These are phyloP conservation scores for Corythucha ciliata DNA, from an alignment of 2,888 invertebrate genomes.

Conservation along the genomic window DNA sequence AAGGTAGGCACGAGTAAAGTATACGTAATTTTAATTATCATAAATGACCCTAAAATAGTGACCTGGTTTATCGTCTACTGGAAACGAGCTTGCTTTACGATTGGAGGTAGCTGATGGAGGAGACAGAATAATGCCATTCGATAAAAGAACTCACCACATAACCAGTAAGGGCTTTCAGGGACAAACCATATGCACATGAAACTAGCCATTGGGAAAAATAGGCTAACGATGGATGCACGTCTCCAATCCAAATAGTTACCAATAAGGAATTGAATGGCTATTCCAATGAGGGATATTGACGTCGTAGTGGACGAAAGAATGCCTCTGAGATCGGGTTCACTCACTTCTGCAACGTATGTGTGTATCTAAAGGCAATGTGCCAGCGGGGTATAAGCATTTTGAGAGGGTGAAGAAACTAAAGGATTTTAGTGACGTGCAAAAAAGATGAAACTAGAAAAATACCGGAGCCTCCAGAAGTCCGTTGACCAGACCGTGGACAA, in stretches of 20 bases:
- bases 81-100: too few relatives aligned
- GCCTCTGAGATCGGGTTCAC: conserved; percentile 68
- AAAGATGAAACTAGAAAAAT: conserved; percentile 7
- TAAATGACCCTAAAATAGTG: too few relatives aligned
- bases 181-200: conserved; percentile 57
- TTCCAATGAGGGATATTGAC: conserved; percentile 63
- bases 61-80: too few relatives aligned
- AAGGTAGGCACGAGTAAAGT: too few relatives aligned
- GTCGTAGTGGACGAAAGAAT: conserved; percentile 64
- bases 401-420: too few relatives aligned
- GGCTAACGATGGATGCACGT: conserved; percentile 52
- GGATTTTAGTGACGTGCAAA: background rate
- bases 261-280: conserved; percentile 63
- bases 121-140: too few relatives aligned
- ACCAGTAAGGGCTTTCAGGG: conserved; percentile 75
- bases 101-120: too few relatives aligned
- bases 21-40: too few relatives aligned
- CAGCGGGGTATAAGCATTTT: too few relatives aligned
- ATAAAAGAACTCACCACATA: conserved; percentile 52
- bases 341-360: conserved; percentile 77
- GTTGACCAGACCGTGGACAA: conserved; percentile 63
- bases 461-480: conserved; percentile 71
- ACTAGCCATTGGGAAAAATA: conserved; percentile 44
- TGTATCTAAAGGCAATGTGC: conserved; percentile 49
- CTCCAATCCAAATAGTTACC: conserved; percentile 64